phyloP scores from a whole-genome alignment of 1,140 invertebrate species.

The Drosophila parvula region DNA sequence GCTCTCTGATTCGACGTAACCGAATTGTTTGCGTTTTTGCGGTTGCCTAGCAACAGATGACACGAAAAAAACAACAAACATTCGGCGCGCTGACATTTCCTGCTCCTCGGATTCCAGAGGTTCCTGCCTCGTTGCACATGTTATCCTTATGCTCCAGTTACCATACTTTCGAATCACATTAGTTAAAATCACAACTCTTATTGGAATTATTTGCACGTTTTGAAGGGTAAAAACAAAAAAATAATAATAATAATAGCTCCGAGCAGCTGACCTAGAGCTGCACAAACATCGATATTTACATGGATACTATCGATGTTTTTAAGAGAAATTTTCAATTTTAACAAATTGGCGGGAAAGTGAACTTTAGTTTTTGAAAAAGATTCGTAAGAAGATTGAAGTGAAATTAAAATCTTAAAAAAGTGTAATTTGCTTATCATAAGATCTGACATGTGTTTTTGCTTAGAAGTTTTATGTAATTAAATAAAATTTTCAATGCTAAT shows the following conservation, averaged over 20 bases:
- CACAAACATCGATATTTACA: neutral
- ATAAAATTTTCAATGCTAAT: too few relatives aligned
- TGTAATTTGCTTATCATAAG: neutral
- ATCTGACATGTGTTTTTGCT: neutral
- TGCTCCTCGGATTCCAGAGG: neutral
- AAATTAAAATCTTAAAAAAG: neutral
- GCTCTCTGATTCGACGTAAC: conserved; percentile 58
- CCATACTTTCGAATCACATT: neutral
- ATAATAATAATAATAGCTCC: conserved; percentile 8
- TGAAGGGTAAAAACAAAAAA: conserved; percentile 17
- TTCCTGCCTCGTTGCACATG: neutral
- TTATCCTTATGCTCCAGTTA: too few relatives aligned
- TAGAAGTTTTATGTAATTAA: neutral
- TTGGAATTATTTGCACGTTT: conserved; percentile 5
- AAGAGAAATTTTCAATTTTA: neutral
- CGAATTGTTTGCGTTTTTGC: conserved; percentile 67
- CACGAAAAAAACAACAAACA: conserved; percentile 65
- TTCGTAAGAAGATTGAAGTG: too few relatives aligned
- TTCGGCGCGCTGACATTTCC: conserved; percentile 17
- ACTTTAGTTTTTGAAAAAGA: too few relatives aligned
- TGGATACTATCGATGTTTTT: neutral
- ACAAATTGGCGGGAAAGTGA: neutral
- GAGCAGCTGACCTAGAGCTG: conserved; percentile 3
- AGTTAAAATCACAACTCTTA: neutral
- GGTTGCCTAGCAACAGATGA: conserved; percentile 72